Conservation (phyloP, 1,140 invertebrate genomes). For the Dreissena rostriformis region DNA sequence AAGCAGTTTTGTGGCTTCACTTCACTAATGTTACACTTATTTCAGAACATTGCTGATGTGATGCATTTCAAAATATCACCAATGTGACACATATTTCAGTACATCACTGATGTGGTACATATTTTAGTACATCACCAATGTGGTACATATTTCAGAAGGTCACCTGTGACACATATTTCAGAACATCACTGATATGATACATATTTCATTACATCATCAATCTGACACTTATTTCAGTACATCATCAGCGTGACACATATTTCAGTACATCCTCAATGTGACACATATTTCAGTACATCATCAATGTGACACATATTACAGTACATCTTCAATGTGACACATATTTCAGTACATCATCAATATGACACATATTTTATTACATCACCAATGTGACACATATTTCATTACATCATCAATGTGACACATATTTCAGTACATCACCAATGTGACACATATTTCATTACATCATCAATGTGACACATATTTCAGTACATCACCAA, state of each 20-base stretch:
- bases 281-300: neutral
- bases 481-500: conserved; percentile 85
- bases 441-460: neutral
- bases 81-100: too few species aligned
- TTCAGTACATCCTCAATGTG: conserved; percentile 83
- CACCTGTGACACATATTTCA: conserved; percentile 58
- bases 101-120: too few species aligned
- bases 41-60: too few species aligned
- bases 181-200: conserved; percentile 92
- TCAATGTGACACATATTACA: conserved; percentile 59
- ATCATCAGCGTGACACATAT: conserved; percentile 29
- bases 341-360: too few species aligned
- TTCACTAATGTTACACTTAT: too few species aligned
- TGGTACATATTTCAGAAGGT: neutral
- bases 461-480: conserved; percentile 7
- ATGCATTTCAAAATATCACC: too few species aligned
- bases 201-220: too few species aligned
- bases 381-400: conserved; percentile 31
- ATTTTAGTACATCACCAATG: neutral
- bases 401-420: conserved; percentile 87
- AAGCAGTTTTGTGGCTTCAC: too few species aligned
- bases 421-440: too few species aligned
- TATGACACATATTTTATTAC: neutral
- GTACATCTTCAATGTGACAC: too few species aligned
- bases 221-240: neutral